Percentiles rank a stretch among this genome's conserved stretches.
Conservation (phyloP, 2,113 vertebrate genomes). For the Brienomyrus longianalis region DNA sequence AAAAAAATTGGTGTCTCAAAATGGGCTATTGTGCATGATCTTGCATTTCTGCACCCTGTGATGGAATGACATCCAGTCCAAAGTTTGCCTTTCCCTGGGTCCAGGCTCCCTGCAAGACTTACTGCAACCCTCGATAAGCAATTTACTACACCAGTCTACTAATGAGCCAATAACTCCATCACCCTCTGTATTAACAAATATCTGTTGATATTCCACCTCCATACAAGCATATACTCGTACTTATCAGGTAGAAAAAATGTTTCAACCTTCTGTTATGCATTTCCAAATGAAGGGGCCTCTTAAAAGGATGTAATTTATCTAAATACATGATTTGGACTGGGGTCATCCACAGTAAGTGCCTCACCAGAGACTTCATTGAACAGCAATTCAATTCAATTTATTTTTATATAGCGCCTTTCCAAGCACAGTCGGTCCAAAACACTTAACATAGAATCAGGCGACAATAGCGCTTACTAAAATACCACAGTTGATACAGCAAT, state of each 20-base stretch:
- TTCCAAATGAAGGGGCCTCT: background rate
- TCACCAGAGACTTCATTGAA: background rate
- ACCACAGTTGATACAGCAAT: background rate
- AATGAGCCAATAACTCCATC: background rate
- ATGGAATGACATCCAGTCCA: background rate
- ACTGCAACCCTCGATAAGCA: background rate
- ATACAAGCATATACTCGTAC: background rate
- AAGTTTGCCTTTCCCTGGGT: background rate
- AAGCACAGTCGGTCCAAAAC: background rate
- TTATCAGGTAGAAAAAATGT: background rate
- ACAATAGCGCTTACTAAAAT: background rate
- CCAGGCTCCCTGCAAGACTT: background rate
- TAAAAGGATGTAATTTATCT: background rate
- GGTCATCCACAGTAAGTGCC: background rate
- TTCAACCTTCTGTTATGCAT: background rate
- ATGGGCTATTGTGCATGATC: background rate
- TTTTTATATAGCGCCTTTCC: background rate
- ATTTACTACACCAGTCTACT: background rate
- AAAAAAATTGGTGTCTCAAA: background rate
- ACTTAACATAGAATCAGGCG: background rate
- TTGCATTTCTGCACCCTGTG: background rate
- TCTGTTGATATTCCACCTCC: background rate
- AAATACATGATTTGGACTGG: background rate
- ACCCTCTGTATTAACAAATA: background rate
- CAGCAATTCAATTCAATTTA: background rate